Percentiles rank a stretch among this genome's conserved stretches.
Evolutionary conservation across 2,888 invertebrate genomes (phyloP).

Genomic region (Lepidocyrtinus sp.): DNA sequence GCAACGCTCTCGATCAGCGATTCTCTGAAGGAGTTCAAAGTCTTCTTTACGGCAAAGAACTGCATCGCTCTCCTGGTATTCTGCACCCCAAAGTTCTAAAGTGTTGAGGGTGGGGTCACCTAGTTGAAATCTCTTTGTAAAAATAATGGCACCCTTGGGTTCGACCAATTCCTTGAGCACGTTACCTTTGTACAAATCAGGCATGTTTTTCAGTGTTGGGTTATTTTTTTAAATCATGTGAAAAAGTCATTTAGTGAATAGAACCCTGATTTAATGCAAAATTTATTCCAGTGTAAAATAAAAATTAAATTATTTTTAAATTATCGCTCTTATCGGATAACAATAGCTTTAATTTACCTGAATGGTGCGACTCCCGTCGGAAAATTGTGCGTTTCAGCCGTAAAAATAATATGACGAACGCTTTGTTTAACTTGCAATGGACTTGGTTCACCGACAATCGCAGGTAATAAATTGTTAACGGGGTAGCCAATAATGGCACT

Average conservation of each 20-base stretch:
- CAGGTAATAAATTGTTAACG: conserved; percentile 81
- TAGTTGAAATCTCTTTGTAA: conserved; percentile 87
- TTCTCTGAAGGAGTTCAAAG: conserved; percentile 78
- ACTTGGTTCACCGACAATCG: conserved; percentile 79
- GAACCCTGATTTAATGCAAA: too few species aligned
- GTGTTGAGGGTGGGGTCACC: conserved; percentile 96
- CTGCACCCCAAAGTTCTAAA: conserved; percentile 97
- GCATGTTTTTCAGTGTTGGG: too few species aligned
- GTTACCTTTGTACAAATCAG: too few species aligned
- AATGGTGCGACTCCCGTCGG: conserved; percentile 98
- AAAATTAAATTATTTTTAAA: too few species aligned
- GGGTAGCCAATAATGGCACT: conserved; percentile 91
- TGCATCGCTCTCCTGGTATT: conserved; percentile 97
- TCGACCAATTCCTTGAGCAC: conserved; percentile 97
- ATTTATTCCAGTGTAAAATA: too few species aligned
- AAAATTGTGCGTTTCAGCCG: conserved; percentile 99
- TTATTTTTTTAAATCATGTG: too few species aligned
- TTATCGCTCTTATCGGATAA: too few species aligned
- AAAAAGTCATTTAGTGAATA: too few species aligned
- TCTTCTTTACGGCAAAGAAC: conserved; percentile 83
- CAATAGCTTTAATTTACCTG: too few species aligned
- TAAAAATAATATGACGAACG: conserved; percentile 92
- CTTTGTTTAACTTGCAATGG: conserved; percentile 75
- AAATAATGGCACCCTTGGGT: conserved; percentile 93
- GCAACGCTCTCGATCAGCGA: conserved; percentile 91